Conservation (phyloP, 2,888 invertebrate species). For the Apantesis nais region DNA sequence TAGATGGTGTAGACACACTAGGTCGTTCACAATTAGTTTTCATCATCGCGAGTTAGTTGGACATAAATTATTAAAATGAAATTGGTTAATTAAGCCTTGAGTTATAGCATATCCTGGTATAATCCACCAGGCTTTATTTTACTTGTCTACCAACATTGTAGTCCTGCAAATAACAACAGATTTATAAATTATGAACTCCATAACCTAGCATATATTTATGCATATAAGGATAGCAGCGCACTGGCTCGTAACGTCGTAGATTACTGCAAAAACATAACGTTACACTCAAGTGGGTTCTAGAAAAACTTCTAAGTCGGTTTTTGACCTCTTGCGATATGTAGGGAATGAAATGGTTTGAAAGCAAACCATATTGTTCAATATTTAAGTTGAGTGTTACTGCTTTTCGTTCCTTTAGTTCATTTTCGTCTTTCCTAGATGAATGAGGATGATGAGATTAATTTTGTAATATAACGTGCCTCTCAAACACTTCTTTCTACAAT, state of each 20-base stretch:
- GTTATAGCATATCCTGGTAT: background rate
- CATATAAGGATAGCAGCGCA: slow-evolving; percentile 28
- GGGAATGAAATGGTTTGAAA: background rate
- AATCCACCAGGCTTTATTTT: background rate
- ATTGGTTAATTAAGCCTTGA: background rate
- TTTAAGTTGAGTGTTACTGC: background rate
- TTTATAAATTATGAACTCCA: background rate
- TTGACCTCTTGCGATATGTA: slow-evolving; percentile 5
- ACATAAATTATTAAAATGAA: background rate
- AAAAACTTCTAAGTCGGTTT: slow-evolving; percentile 24
- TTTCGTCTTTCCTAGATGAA: too few relatives aligned
- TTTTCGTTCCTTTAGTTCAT: background rate
- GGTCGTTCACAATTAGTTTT: background rate
- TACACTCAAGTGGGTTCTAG: slow-evolving; percentile 34
- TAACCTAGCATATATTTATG: background rate
- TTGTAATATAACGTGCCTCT: too few relatives aligned
- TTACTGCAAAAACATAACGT: slow-evolving; percentile 47
- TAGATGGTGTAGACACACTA: background rate
- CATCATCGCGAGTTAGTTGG: background rate
- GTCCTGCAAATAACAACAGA: background rate
- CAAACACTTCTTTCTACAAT: too few relatives aligned
- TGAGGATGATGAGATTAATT: too few relatives aligned
- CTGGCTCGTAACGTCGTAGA: slow-evolving; percentile 40
- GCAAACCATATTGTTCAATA: background rate
- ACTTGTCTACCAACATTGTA: background rate